Base-by-base conservation (phyloP, 2,113 vertebrate genomes). In the Vireo altiloquus region DNA sequence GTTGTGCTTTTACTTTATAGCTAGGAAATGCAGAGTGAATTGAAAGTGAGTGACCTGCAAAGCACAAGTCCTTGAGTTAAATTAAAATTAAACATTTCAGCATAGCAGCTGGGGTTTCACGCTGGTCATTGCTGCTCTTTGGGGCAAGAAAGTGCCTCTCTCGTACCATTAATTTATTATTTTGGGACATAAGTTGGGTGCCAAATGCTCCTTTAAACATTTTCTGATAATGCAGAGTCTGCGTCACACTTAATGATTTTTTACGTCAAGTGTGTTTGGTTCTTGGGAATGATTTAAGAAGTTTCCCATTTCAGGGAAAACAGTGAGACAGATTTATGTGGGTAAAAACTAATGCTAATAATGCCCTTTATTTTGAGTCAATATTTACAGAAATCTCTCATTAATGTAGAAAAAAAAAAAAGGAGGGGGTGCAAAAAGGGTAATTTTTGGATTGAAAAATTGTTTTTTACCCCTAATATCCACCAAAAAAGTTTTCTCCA, bases 311-410 rank as follows among this genome's bases (percentile, higher is more conserved):
- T 87, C n/a, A 66, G 42, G 39, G 33, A 89, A 33, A 78, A 16
- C 27, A 92, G 28, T 15, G 81, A 75, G 61, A 64, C 18, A 94
- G 54, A 92, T 90, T 90, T 71, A 65, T 80, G 63, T 65, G 60
- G 28, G 23, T 40, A 78, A 93, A 87, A 21, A n/a, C 35, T 59
- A 82, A 96, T 87, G 83, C 75, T 87, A 78, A 82, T 83, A n/a
- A 78, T 54, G 60, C 44, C 60, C 24, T 82, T 66, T 82, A 17
- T 92, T 53, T 27, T 66, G 33, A 76, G 50, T 94, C 80, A 92
- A 59, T 84, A 96, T 96, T 93, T 97, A 83, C 68, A 80, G 59
- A 82, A 86, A 89, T 50, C 21, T 37, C 37, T 80, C 42, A 53
- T 24, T 83, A 78, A 80, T 59, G 44, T 40, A 40, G 10, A 46